A percentile compares a stretch with the other conserved stretches of the same genome.
These are phyloP conservation scores for Chrysopa pallens DNA, from an alignment of 1,140 invertebrate genomes.

Conservation along the genomic window DNA sequence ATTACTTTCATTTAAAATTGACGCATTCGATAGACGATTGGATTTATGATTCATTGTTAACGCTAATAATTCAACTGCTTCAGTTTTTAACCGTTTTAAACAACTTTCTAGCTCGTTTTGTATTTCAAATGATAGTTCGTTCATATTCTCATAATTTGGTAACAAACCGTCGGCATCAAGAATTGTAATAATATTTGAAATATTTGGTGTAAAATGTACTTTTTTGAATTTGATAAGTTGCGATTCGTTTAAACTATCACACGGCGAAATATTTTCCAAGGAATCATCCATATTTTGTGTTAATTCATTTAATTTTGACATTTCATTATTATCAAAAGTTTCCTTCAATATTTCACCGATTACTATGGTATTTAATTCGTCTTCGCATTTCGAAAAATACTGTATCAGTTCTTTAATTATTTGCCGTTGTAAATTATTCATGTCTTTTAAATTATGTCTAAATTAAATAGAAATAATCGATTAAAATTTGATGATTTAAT, in stretches of 20 bases:
- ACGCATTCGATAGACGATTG: neutral
- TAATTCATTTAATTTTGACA: constrained; percentile 12
- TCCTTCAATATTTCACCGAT: constrained; percentile 39
- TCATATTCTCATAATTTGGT: constrained; percentile 18
- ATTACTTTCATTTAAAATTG: constrained; percentile 8
- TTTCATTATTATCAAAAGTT: constrained; percentile 14
- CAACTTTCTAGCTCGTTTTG: constrained; percentile 41
- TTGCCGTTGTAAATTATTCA: constrained; percentile 32
- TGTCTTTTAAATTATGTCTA: constrained; percentile 38
- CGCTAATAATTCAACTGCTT: constrained; percentile 46
- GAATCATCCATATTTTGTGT: constrained; percentile 7
- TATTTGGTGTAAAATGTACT: constrained; percentile 50
- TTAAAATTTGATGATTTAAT: too few species aligned
- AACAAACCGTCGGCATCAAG: constrained; percentile 30
- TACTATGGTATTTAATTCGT: constrained; percentile 54
- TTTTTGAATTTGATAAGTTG: constrained; percentile 24
- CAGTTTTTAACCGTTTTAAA: constrained; percentile 37
- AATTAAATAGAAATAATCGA: constrained; percentile 6
- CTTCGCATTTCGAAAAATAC: constrained; percentile 54
- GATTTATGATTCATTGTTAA: constrained; percentile 25
- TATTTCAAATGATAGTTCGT: constrained; percentile 36
- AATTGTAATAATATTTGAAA: constrained; percentile 37
- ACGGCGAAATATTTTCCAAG: constrained; percentile 6
- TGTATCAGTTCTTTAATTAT: constrained; percentile 44
- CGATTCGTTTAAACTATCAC: constrained; percentile 5